Percentiles rank a stretch among this genome's conserved stretches.
These are phyloP conservation scores for Drosophila lutescens DNA, from an alignment of 2,888 invertebrate species.

Conservation along the genomic window DNA sequence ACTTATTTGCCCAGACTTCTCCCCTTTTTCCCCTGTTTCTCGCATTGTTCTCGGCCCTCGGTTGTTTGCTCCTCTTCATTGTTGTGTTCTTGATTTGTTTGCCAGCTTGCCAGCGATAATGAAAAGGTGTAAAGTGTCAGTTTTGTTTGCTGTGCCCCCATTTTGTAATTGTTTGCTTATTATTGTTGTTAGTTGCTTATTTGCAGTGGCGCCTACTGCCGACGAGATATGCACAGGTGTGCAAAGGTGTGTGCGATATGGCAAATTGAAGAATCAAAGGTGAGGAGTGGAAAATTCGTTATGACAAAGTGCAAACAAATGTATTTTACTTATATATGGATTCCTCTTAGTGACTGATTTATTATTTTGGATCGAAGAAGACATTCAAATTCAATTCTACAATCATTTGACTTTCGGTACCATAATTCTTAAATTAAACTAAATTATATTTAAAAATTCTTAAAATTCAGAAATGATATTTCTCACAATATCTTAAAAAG, in stretches of 20 bases:
- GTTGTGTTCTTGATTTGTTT: constrained; percentile 66
- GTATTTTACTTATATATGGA: neutral
- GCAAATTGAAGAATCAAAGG: constrained; percentile 7
- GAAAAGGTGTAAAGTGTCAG: constrained; percentile 79
- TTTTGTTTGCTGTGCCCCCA: constrained; percentile 66
- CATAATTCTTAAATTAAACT: no score
- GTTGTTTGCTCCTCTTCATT: constrained; percentile 49
- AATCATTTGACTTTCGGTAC: no score
- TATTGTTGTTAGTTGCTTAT: constrained; percentile 19
- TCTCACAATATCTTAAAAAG: no score
- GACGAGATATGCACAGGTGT: constrained; percentile 16
- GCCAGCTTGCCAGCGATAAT: constrained; percentile 61
- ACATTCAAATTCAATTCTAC: no score
- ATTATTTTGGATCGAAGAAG: neutral
- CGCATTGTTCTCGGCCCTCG: constrained; percentile 30
- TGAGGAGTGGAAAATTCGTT: neutral
- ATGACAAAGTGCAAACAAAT: neutral
- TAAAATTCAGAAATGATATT: no score
- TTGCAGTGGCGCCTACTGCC: constrained; percentile 40
- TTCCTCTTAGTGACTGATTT: neutral
- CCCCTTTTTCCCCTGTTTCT: constrained; percentile 44
- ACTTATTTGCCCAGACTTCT: constrained; percentile 67
- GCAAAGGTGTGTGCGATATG: constrained; percentile 9
- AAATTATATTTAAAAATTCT: neutral
- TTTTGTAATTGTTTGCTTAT: constrained; percentile 65